Conservation (phyloP, 2,113 vertebrate genomes). For the Galbula dea region DNA sequence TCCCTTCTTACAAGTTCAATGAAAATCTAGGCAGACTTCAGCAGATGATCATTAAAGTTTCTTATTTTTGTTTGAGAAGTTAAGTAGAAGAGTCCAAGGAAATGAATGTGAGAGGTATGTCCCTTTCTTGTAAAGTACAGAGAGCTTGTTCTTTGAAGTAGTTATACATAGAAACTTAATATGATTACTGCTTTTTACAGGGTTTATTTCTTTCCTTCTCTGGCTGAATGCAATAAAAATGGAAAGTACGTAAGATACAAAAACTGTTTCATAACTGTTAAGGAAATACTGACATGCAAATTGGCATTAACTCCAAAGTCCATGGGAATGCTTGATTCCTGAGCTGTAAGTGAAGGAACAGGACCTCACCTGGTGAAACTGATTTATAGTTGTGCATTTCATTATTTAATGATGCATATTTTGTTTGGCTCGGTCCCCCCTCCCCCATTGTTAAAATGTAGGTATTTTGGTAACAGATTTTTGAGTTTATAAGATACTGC, state of each 20-base stretch:
- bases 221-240: not conserved
- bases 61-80: constrained; percentile 17
- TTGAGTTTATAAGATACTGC: not conserved
- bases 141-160: not conserved
- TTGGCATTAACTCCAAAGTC: not conserved
- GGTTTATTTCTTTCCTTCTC: not conserved
- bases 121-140: not conserved
- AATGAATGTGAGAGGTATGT: not conserved
- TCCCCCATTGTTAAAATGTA: not conserved
- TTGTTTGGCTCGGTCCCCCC: rapidly evolving
- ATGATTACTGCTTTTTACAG: not conserved
- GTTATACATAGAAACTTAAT: not conserved
- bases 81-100: not conserved
- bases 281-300: not conserved
- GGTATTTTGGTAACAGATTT: not conserved
- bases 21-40: not conserved
- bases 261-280: not conserved
- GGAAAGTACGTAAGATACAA: not conserved
- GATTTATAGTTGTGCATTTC: not conserved
- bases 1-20: not conserved
- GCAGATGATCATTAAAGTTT: not conserved
- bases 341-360: not conserved
- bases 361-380: not conserved
- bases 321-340: not conserved
- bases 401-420: not conserved